Conservation (phyloP, 2,113 vertebrate genomes). For the Piprites chloris region DNA sequence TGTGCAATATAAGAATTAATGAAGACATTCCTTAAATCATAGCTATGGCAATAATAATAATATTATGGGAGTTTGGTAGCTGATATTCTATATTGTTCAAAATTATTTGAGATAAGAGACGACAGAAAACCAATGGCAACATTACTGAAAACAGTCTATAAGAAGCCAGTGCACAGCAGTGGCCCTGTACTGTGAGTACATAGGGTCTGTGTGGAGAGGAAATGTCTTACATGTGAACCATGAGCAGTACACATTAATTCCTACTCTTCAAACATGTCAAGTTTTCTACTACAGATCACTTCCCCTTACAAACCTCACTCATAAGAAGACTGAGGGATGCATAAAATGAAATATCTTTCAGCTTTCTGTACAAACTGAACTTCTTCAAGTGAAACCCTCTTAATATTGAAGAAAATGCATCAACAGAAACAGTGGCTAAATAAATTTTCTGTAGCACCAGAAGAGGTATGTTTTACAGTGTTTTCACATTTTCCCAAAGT, state of each 20-base stretch:
- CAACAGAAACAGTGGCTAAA: background rate
- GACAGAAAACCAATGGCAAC: background rate
- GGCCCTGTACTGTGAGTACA: background rate
- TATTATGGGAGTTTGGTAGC: background rate
- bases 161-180: background rate
- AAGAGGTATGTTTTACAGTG: background rate
- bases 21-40: background rate
- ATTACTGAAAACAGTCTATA: background rate
- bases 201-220: background rate
- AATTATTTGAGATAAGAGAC: background rate
- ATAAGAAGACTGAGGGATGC: background rate
- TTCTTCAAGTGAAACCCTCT: background rate
- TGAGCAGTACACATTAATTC: accelerated
- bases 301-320: background rate
- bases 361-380: background rate
- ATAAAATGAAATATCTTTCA: background rate
- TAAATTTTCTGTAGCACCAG: background rate
- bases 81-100: background rate
- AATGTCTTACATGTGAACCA: background rate
- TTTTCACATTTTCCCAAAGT: background rate
- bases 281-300: background rate
- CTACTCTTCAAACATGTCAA: background rate
- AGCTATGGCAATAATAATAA: background rate
- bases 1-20: background rate
- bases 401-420: background rate